These are phyloP conservation scores for Mustela erminea DNA, from an alignment of 2,797 vertebrate genomes.

Conservation along the genomic window DNA sequence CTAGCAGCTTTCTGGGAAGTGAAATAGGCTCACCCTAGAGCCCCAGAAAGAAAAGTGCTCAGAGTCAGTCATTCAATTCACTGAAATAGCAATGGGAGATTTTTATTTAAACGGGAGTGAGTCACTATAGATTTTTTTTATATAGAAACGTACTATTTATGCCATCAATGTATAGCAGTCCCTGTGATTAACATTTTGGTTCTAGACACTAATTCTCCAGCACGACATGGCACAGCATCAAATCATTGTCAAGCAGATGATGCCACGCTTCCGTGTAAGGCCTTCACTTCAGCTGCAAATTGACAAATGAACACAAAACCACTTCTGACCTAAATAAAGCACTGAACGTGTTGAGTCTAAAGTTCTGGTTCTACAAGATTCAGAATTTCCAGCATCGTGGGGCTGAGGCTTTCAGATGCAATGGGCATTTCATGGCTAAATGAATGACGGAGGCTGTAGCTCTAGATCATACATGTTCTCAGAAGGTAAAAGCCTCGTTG, in stretches of 20 bases:
- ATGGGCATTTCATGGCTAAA: slow-evolving; percentile 6
- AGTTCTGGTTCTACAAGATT: slow-evolving; percentile 71
- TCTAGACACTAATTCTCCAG: slow-evolving; percentile 88
- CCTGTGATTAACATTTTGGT: slow-evolving; percentile 87
- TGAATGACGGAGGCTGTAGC: not conserved
- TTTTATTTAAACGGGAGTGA: slow-evolving; percentile 85
- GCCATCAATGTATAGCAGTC: slow-evolving; percentile 81
- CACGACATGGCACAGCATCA: slow-evolving; percentile 57
- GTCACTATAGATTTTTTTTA: slow-evolving; percentile 83
- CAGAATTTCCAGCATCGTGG: slow-evolving; percentile 33
- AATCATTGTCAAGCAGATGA: slow-evolving; percentile 86
- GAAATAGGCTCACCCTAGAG: slow-evolving; percentile 72
- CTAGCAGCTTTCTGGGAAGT: slow-evolving; percentile 62
- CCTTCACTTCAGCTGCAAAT: slow-evolving; percentile 81
- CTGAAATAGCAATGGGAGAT: slow-evolving; percentile 82
- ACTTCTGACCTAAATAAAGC: slow-evolving; percentile 84
- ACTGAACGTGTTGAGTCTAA: slow-evolving; percentile 61
- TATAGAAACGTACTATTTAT: slow-evolving; percentile 86
- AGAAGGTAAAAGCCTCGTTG: slow-evolving; percentile 49
- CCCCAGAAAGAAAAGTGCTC: slow-evolving; percentile 68
- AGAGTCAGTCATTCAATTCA: slow-evolving; percentile 64
- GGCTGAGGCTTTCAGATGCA: not conserved
- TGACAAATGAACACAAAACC: slow-evolving; percentile 78
- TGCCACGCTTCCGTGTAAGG: slow-evolving; percentile 76
- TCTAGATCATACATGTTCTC: slow-evolving; percentile 46